These are phyloP conservation scores for Pentalonia nigronervosa DNA, from an alignment of 1,140 invertebrate genomes.

Conservation along the genomic window DNA sequence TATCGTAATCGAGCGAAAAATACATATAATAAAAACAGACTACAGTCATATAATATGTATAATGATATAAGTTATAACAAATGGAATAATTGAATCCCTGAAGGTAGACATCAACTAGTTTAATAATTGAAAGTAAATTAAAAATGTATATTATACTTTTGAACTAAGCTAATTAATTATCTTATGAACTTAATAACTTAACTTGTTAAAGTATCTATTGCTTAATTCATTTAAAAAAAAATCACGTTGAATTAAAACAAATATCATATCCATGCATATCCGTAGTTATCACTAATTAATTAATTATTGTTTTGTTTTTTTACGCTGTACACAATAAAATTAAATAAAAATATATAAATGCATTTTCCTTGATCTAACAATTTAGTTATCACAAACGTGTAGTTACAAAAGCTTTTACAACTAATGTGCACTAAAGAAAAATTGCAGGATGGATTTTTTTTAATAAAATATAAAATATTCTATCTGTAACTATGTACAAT, in stretches of 20 bases:
- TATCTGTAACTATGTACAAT: too few relatives aligned
- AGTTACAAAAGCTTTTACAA: neutral
- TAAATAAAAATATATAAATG: neutral
- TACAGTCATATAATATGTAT: too few relatives aligned
- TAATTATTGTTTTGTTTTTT: neutral
- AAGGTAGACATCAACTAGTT: neutral
- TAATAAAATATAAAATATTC: too few relatives aligned
- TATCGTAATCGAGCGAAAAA: neutral
- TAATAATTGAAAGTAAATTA: neutral
- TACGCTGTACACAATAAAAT: neutral
- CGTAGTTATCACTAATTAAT: neutral
- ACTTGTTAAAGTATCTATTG: neutral
- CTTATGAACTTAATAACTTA: neutral
- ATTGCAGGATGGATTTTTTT: too few relatives aligned
- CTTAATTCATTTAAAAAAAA: neutral
- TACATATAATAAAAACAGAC: neutral
- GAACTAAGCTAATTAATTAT: neutral
- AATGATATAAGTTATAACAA: neutral
- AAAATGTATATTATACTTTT: neutral
- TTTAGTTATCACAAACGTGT: neutral
- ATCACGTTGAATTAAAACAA: neutral
- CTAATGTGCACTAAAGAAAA: neutral
- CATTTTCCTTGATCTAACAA: neutral
- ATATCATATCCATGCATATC: neutral
- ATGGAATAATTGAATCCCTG: neutral